phyloP scores from a whole-genome alignment of 2,113 vertebrate species.

The Tachysurus fulvidraco region DNA sequence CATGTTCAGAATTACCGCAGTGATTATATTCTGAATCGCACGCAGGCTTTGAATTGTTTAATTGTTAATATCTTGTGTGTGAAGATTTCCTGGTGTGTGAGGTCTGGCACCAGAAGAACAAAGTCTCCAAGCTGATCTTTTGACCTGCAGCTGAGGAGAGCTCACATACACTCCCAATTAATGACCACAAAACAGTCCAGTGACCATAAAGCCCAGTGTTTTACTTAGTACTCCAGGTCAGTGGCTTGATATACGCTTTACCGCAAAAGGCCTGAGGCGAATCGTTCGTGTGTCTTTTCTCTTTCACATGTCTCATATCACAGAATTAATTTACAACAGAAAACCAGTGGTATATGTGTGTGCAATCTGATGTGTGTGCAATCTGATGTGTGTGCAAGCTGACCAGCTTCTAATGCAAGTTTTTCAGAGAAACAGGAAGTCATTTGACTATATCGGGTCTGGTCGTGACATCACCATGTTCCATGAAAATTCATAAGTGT shows the following conservation, averaged over 20 bases:
- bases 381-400: no score
- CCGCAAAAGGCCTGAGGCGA: neutral
- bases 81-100: conserved; percentile 16
- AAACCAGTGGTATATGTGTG: neutral
- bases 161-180: neutral
- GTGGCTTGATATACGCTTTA: neutral
- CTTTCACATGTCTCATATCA: neutral
- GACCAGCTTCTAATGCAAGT: neutral
- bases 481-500: no score
- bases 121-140: conserved; percentile 36
- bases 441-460: neutral
- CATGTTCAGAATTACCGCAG: conserved; percentile 2
- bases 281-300: neutral
- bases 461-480: neutral
- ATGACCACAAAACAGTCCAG: neutral
- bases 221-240: neutral
- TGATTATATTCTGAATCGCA: neutral
- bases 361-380: no score
- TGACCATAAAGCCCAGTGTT: neutral
- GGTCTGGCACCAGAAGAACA: neutral
- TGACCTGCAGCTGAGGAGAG: conserved; percentile 23
- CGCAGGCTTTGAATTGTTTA: neutral
- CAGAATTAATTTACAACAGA: neutral
- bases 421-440: neutral
- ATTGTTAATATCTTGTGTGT: neutral